These are phyloP conservation scores for Henricia sp. DNA, from an alignment of 53 echinoderm and acorn worm genomes.

Conservation along the genomic window DNA sequence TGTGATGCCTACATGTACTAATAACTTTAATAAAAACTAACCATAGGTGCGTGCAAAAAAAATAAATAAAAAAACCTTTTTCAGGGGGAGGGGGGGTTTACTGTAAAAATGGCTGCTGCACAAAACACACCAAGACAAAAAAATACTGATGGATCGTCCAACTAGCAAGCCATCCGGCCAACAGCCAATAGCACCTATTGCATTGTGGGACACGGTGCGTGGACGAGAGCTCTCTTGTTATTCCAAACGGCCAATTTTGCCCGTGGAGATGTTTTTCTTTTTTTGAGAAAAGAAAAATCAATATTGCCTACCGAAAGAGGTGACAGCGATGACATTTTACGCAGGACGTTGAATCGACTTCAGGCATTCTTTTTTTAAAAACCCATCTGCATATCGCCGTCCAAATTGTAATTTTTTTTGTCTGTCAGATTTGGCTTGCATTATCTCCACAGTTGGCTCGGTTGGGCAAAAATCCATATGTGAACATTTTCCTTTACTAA, in stretches of 20 bases:
- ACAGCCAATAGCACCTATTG: background rate
- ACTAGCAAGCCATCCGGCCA: background rate
- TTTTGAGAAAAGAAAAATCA: conserved; percentile 57
- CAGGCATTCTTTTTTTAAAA: background rate
- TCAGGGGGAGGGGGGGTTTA: no score
- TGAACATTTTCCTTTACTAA: conserved; percentile 9
- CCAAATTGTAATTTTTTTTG: conserved; percentile 58
- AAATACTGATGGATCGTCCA: no score
- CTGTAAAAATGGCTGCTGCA: no score
- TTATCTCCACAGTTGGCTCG: conserved; percentile 1
- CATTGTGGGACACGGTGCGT: conserved; percentile 17
- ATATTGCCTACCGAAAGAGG: conserved; percentile 43
- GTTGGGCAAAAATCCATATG: conserved; percentile 24
- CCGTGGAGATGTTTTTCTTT: conserved; percentile 49
- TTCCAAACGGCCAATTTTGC: conserved; percentile 55
- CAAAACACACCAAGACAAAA: no score
- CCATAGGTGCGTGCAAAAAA: no score
- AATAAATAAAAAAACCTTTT: no score
- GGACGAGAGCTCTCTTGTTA: conserved; percentile 31
- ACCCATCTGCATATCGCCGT: conserved; percentile 46
- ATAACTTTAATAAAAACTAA: no score
- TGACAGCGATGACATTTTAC: conserved; percentile 57
- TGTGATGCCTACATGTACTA: no score
- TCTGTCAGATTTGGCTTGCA: conserved; percentile 23
- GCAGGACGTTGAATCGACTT: background rate